Evolutionary conservation across 1,140 invertebrate genomes (phyloP).

Genomic region (Danaus melanippus): DNA sequence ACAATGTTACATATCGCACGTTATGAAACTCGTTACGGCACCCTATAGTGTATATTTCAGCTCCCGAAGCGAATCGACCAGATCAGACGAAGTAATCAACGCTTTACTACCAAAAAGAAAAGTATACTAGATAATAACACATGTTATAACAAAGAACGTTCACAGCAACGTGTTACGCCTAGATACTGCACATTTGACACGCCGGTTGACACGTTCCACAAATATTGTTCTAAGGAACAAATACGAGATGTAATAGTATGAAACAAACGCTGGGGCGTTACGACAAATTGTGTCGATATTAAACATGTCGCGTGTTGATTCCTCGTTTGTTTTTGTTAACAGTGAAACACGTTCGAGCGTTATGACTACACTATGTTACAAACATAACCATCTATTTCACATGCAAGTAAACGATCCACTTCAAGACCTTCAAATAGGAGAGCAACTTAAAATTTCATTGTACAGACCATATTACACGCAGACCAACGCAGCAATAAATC

Average conservation of each 20-base stretch:
- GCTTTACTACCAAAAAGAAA: conserved; percentile 61
- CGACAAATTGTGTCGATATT: conserved; percentile 50
- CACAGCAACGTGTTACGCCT: conserved; percentile 55
- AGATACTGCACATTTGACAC: conserved; percentile 58
- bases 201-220: conserved; percentile 61
- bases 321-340: conserved; percentile 38
- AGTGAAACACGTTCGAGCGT: conserved; percentile 40
- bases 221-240: conserved; percentile 67
- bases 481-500: conserved; percentile 48
- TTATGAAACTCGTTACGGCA: conserved; percentile 28
- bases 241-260: conserved; percentile 51
- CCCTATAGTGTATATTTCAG: conserved; percentile 40
- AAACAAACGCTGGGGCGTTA: conserved; percentile 44
- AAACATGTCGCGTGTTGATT: conserved; percentile 45
- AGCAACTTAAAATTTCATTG: conserved; percentile 18
- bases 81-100: conserved; percentile 48
- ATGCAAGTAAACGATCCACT: no score
- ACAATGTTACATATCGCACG: background rate
- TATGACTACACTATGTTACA: conserved; percentile 20
- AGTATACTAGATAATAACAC: conserved; percentile 54
- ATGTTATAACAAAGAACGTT: conserved; percentile 58
- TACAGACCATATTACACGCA: conserved; percentile 37
- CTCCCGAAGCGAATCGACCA: conserved; percentile 35
- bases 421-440: background rate
- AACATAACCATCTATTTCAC: no score